Evolutionary conservation across 2,797 vertebrate species (phyloP).

Genomic region (Odontamblyopus rebecca): DNA sequence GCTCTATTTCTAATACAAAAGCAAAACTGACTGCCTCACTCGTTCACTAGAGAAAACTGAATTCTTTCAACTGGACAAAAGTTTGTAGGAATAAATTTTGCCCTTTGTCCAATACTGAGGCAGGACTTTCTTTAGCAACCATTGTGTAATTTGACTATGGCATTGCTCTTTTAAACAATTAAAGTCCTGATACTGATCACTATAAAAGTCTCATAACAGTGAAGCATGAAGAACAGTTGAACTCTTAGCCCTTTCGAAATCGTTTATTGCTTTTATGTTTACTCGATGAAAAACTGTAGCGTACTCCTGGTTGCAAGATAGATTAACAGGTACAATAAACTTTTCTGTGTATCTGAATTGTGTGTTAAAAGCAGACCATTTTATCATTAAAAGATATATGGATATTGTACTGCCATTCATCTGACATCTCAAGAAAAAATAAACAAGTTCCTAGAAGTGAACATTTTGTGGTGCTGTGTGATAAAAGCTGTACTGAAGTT

Average conservation of each 20-base stretch:
- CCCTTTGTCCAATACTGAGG: no score
- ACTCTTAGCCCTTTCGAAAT: slow-evolving; percentile 63
- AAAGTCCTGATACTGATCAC: slow-evolving; percentile 35
- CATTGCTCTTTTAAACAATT: slow-evolving; percentile 39
- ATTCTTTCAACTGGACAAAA: no score
- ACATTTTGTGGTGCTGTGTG: neutral
- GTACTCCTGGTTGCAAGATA: neutral
- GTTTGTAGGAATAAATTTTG: no score
- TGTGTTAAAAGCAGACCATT: neutral
- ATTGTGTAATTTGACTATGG: neutral
- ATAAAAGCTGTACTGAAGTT: neutral
- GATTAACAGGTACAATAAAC: neutral
- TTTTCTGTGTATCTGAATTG: neutral
- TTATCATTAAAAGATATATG: neutral
- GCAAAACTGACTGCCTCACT: no score
- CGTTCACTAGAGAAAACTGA: no score
- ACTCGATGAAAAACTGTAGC: slow-evolving; percentile 24
- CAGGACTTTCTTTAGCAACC: no score
- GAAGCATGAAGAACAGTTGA: slow-evolving; percentile 38
- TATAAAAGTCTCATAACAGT: slow-evolving; percentile 38
- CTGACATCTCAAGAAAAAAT: no score
- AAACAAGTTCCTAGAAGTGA: no score
- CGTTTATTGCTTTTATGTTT: slow-evolving; percentile 52
- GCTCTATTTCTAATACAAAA: neutral
- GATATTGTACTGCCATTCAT: neutral